phyloP scores from a whole-genome alignment of 2,113 vertebrate species.

The Cyanoderma ruficeps region DNA sequence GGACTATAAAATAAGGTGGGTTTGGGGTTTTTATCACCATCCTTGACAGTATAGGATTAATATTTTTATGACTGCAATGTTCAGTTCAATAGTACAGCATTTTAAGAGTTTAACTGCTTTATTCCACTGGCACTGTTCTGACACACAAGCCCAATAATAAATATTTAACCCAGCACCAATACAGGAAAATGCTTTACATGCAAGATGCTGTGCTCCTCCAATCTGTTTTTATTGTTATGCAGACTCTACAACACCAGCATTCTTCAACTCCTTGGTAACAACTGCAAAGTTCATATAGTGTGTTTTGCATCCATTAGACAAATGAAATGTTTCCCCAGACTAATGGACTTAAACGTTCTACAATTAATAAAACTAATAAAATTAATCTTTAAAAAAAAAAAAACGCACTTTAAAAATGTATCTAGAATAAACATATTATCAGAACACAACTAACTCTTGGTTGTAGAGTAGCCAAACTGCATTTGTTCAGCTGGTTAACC shows the following conservation, averaged over 20 bases:
- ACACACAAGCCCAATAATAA: conserved; percentile 9
- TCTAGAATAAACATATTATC: neutral
- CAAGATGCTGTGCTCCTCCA: neutral
- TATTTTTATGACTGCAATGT: neutral
- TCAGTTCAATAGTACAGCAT: neutral
- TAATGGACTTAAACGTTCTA: neutral
- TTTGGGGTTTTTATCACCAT: neutral
- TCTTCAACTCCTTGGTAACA: neutral
- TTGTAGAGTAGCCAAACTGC: neutral
- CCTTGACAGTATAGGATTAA: neutral
- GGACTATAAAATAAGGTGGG: neutral
- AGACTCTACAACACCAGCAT: neutral
- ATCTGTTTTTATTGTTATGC: neutral
- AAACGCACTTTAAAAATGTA: neutral
- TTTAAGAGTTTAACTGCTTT: conserved; percentile 9
- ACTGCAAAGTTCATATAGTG: neutral
- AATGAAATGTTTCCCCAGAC: neutral
- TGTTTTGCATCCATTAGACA: neutral
- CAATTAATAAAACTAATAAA: neutral
- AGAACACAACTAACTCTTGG: neutral
- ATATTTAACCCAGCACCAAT: conserved; percentile 11
- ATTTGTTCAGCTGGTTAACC: neutral
- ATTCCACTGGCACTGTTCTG: conserved; percentile 26
- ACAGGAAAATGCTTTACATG: neutral
- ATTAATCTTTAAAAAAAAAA: neutral